Evolutionary conservation across 2,797 vertebrate genomes (phyloP).

Genomic region (Leptoclinus maculatus): DNA sequence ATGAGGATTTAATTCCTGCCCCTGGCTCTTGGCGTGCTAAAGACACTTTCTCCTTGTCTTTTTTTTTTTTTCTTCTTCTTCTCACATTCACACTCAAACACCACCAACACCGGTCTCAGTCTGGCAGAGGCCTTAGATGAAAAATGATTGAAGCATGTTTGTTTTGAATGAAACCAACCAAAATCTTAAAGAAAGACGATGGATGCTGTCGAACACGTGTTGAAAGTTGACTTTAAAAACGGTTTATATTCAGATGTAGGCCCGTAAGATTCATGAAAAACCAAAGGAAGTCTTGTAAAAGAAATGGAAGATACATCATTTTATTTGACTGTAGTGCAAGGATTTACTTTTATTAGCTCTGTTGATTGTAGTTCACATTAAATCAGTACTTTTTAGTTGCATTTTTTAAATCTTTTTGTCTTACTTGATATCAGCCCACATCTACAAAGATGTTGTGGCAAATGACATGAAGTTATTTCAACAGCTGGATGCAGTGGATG

Average conservation of each 20-base stretch:
- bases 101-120: slow-evolving; percentile 42
- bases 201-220: neutral
- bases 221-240: neutral
- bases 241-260: neutral
- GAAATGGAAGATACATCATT: neutral
- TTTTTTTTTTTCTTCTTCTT: neutral
- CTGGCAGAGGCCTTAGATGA: slow-evolving; percentile 46
- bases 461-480: neutral
- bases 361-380: neutral
- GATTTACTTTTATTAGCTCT: slow-evolving; percentile 13
- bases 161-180: slow-evolving; percentile 32
- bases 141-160: slow-evolving; percentile 35
- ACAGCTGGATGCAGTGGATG: neutral
- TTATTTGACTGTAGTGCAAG: neutral
- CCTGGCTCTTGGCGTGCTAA: slow-evolving; percentile 67
- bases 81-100: slow-evolving; percentile 38
- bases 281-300: neutral
- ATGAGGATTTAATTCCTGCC: slow-evolving; percentile 79
- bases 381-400: slow-evolving; percentile 1
- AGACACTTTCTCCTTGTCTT: slow-evolving; percentile 39
- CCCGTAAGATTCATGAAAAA: slow-evolving; percentile 2
- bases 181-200: slow-evolving; percentile 23
- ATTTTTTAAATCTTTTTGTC: slow-evolving; percentile 5
- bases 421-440: slow-evolving; percentile 21
- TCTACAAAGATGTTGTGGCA: slow-evolving; percentile 7